phyloP scores from a whole-genome alignment of 2,888 invertebrate genomes.

The Drosophila peninsularis region DNA sequence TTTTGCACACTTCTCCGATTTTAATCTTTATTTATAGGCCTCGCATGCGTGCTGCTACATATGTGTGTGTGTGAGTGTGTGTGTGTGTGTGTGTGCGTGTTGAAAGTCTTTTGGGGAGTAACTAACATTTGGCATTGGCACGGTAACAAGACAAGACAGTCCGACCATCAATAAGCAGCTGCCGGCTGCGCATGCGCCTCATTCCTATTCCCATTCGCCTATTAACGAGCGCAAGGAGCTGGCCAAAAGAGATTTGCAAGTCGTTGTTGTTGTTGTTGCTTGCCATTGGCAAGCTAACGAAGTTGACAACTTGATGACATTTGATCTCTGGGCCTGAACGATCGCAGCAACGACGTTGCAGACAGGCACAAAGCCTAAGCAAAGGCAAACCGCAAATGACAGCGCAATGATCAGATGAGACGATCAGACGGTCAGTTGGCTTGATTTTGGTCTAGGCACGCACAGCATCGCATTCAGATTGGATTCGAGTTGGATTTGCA shows the following conservation, averaged over 20 bases:
- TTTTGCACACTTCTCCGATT: constrained; percentile 62
- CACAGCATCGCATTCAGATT: constrained; percentile 41
- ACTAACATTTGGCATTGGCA: constrained; percentile 52
- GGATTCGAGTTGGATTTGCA: constrained; percentile 6
- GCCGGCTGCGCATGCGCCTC: constrained; percentile 52
- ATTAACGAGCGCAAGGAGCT: constrained; percentile 60
- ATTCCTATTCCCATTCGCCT: constrained; percentile 39
- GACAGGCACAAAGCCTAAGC: constrained; percentile 8
- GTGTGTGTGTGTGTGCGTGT: constrained; percentile 41
- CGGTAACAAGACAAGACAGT: constrained; percentile 70
- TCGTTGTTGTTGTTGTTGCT: constrained; percentile 38
- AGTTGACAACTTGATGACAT: constrained; percentile 83
- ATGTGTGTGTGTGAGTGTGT: constrained; percentile 22
- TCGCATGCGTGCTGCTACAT: constrained; percentile 30
- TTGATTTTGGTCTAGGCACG: constrained; percentile 55
- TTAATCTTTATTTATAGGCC: constrained; percentile 78
- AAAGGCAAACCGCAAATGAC: constrained; percentile 56
- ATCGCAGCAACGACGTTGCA: constrained; percentile 3
- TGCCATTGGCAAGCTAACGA: constrained; percentile 77
- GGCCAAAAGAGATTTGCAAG: constrained; percentile 57
- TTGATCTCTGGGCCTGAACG: constrained; percentile 70
- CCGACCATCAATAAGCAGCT: constrained; percentile 72
- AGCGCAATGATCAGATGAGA: constrained; percentile 65
- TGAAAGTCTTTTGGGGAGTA: constrained; percentile 50
- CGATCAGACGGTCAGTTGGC: constrained; percentile 51